These are phyloP conservation scores for western clawed frog (Xenopus tropicalis) DNA, from an alignment of 2,113 vertebrate species.

Conservation along the genomic window DNA sequence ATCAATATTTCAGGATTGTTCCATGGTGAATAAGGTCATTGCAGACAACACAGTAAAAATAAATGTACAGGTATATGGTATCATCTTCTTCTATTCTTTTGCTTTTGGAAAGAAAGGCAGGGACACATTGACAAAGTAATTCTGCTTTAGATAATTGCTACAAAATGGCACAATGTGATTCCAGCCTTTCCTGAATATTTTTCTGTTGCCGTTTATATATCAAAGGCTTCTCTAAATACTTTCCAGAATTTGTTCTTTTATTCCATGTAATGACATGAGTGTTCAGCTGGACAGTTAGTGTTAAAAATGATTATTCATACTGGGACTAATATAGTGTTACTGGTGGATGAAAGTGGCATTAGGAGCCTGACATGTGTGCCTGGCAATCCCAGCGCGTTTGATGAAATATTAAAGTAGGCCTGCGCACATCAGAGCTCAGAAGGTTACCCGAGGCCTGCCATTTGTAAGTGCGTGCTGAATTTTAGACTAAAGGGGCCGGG, in stretches of 20 bases:
- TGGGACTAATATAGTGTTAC: not conserved
- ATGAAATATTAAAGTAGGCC: constrained; percentile 43
- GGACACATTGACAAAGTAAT: not conserved
- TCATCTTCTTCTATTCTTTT: no score
- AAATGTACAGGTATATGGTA: no score
- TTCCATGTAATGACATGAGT: constrained; percentile 40
- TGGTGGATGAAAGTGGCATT: not conserved
- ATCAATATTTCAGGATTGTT: no score
- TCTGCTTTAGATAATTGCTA: not conserved
- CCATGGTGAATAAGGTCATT: no score
- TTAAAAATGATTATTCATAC: constrained; percentile 4
- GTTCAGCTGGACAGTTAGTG: constrained; percentile 34
- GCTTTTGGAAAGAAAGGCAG: no score
- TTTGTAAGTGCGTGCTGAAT: constrained; percentile 12
- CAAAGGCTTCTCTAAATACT: constrained; percentile 46
- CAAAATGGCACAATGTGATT: not conserved
- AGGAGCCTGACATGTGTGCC: constrained; percentile 7
- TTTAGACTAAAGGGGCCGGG: constrained; percentile 36
- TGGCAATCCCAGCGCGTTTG: constrained; percentile 43
- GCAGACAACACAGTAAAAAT: no score
- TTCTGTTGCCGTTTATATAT: constrained; percentile 44
- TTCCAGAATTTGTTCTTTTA: not conserved
- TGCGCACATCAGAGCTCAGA: constrained; percentile 39
- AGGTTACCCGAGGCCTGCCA: constrained; percentile 48
- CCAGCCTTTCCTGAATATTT: constrained; percentile 35